Base-by-base conservation (phyloP, 2,888 invertebrate genomes). In the Drosophila kambysellisi region DNA sequence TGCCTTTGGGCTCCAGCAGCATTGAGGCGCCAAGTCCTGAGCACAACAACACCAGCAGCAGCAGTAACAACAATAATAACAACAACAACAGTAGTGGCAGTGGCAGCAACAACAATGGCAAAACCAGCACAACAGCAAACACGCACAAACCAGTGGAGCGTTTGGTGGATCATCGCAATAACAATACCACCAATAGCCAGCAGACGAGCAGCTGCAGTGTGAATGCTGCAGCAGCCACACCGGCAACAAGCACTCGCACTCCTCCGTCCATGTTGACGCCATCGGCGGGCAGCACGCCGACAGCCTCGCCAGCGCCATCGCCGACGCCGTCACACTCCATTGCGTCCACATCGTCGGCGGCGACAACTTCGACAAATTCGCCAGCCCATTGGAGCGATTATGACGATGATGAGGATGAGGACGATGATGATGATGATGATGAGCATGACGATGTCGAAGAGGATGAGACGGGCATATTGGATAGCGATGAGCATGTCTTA, bases 291-390 rank as follows among this genome's bases (percentile, higher is more conserved):
- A 91, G 92, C 61, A 92, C 92, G 5, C 92, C 92, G 2, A 88
- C 91, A 50, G 89, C 89, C 17, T 91, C 92, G 37, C 90, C 92
- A 41, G 83, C 85, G 4, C 91, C 91, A 7, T 91, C 93, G 17
- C 92, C 92, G 8, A 90, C 90, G 39, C 92, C 91, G 12, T 89
- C 92, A 35, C 90, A 88, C 66, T 92, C 93, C 30, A 86, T 91
- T 62, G 89, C 89, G 33, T 91, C 92, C 33, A 90, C 91, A 5
- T 91, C 92, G 11, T 89, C 91, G 58, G 90, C 87, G 52, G 82
- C 88, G 29, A 88, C 90, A 15, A 90, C 86, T 60, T 91, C 92
- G 4, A 92, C 92, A 4, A 88, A 90, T 61, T 91, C 92, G 3
- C 90, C 90, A 1, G 88, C 88, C 15, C 90, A 92, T 60, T 93